phyloP scores from a whole-genome alignment of 2,113 vertebrate species.

The Pygoscelis adeliae region DNA sequence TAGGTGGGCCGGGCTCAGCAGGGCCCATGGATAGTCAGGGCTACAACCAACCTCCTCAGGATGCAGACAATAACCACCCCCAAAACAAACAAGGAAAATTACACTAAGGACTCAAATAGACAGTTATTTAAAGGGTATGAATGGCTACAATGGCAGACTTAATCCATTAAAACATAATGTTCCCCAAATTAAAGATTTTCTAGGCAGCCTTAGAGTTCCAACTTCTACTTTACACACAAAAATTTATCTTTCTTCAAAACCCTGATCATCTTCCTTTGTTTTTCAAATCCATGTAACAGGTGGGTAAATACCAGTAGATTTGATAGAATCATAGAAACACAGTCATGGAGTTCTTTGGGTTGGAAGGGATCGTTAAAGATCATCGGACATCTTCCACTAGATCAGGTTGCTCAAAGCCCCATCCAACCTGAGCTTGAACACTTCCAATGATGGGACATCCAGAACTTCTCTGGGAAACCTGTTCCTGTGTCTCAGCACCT shows the following conservation, averaged over 20 bases:
- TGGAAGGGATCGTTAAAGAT: not conserved
- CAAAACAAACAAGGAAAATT: not conserved
- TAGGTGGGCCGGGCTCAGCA: fast-evolving
- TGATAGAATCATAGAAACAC: not conserved
- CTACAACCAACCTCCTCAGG: not conserved
- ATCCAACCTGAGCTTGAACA: not conserved
- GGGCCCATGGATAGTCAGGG: not conserved
- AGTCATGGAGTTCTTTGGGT: not conserved
- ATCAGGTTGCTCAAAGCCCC: not conserved
- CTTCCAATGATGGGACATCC: not conserved
- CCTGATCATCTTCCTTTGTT: not conserved
- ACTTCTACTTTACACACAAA: not conserved
- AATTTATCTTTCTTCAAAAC: not conserved
- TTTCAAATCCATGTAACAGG: not conserved
- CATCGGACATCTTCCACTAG: not conserved
- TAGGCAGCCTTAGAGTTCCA: not conserved
- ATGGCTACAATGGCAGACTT: not conserved
- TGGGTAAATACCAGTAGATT: not conserved
- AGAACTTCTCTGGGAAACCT: not conserved
- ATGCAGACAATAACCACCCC: not conserved
- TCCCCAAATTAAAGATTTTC: not conserved
- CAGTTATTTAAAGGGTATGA: not conserved
- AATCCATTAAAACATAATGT: not conserved
- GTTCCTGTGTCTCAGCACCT: not conserved
- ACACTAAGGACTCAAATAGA: not conserved